Base-by-base conservation (phyloP, 2,888 invertebrate species). In the Dryobotodes eremita region DNA sequence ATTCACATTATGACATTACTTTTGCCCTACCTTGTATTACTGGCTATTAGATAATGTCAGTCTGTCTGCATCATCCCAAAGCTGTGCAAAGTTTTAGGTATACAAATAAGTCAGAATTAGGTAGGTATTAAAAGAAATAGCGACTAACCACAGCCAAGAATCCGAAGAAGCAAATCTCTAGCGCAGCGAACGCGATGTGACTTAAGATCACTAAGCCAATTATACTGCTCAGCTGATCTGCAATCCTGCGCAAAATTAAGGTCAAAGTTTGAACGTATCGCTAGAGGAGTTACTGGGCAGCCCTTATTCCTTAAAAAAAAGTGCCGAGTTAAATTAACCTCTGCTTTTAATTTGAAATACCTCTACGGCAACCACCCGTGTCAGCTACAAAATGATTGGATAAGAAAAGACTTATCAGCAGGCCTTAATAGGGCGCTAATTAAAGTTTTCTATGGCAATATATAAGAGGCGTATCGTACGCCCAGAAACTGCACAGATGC, bases 131-230 rank as follows among this genome's bases (percentile, higher is more conserved):
- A 36, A 31, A 20, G 15, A 72, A 31, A 64, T 23, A 4, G 10
- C 5, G 36, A 85, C 90, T 83, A 42, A 91, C 91, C 84, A 89
- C 74, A 71, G 87, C 77, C 71, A 90, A 61, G 46, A 91, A 91
- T 59, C 89, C 90, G 64, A 87, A 90, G 57, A 91, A 89, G 76
- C 91, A 90, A 23, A 91, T 89, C n/a, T 85, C 64, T n/a, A 91
- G n/a, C 8, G 91, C 73, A 3, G 90, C 84, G 17, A 85, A 77
- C 1, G 48, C 82, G 7, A 88, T 77, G 66, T 90, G 89, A n/a
- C 90, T 78, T 20, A 91, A 86, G 64, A 90, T 84, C 4, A 88
- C 81, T 20, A 88, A 53, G 17, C 90, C 90, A 46, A 89, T 90
- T 55, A 89, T 80, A 2, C 75, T 69, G 71, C 71, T 88, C 20